Evolutionary conservation across 2,113 vertebrate species (phyloP), one percentile per base, ranked within the genome.

Genomic region (Muscicapa adusta): DNA sequence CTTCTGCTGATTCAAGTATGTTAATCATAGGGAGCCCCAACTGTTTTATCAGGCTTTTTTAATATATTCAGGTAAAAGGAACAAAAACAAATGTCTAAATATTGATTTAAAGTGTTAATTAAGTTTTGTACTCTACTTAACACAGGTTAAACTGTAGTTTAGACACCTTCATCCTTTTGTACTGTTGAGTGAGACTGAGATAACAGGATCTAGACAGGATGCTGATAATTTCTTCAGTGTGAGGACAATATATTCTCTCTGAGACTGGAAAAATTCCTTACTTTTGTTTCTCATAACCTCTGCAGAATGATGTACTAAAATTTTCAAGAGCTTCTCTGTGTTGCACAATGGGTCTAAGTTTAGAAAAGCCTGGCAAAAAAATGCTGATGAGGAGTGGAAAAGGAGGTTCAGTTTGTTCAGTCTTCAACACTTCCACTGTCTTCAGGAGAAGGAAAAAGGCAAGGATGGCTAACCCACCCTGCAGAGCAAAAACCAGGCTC

Each of bases 81-180:
- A 95, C 76, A 98, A 97, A 98, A 98, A 97, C 97, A 96, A 97
- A 97, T 95, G 93, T 97, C 97, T 97, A 98, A 98, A 98, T 98
- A 98, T 98, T 98, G 92, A 97, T 98, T 97, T 98, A 93, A 98
- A 97, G 88, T 98, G 96, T 95, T 98, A 98, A 97, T 95, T 91
- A 96, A 97, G 96, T 95, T 98, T 97, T 97, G 79, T 89, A 96
- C 33, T 87, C 86, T 86, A 56, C 77, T 96, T 94, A 96, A 92
- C 90, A 91, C 29, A 58, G 83, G 66, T 96, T 97, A 95, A 90
- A 93, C 61, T 94, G 73, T 73, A 45, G 25, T 91, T 91, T 96
- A 89, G 85, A 57, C 48, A 75, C 33, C 33, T 85, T 88, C 31
- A 85, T 54, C 50, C 26, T 96, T 97, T 92, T 68, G 66, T 48